Percentiles rank a stretch among this genome's conserved stretches.
Conservation (phyloP, 2,797 vertebrate species). For the Melanotaenia parkinsoni region DNA sequence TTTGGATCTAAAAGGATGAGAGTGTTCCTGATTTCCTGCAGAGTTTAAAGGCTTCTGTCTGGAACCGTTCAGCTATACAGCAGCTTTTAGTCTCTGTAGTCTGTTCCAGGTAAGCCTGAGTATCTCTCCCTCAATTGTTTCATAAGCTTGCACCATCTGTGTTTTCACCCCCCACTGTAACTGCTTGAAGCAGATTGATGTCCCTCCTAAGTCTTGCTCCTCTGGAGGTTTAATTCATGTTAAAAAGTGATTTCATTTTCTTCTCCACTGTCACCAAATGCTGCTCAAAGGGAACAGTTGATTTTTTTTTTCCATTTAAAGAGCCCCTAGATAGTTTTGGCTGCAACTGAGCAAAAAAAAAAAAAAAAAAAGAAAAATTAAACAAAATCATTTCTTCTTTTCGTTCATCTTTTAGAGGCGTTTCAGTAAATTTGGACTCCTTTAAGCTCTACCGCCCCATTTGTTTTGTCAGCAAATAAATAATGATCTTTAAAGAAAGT, state of each 20-base stretch:
- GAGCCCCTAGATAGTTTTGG: neutral
- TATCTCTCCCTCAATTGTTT: neutral
- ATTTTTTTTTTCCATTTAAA: neutral
- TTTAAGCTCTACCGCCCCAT: neutral
- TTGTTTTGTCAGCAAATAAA: constrained; percentile 9
- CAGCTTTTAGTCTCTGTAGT: neutral
- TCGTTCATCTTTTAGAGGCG: neutral
- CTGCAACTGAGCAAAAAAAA: neutral
- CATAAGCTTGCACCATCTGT: neutral
- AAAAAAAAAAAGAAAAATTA: neutral
- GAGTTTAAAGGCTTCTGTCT: neutral
- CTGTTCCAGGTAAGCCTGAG: neutral
- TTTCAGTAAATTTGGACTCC: constrained; percentile 1
- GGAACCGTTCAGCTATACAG: neutral
- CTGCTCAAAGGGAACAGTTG: neutral
- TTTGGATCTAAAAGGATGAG: neutral
- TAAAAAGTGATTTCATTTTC: neutral
- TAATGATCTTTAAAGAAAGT: neutral
- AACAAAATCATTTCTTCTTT: neutral
- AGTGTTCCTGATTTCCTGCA: neutral
- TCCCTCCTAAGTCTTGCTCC: neutral
- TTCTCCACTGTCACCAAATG: neutral
- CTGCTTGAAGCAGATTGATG: neutral
- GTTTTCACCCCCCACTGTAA: neutral
- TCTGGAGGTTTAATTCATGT: neutral